Evolutionary conservation across 2,113 vertebrate genomes (phyloP), one percentile per base, ranked within the genome.

Genomic region (Indicator indicator): DNA sequence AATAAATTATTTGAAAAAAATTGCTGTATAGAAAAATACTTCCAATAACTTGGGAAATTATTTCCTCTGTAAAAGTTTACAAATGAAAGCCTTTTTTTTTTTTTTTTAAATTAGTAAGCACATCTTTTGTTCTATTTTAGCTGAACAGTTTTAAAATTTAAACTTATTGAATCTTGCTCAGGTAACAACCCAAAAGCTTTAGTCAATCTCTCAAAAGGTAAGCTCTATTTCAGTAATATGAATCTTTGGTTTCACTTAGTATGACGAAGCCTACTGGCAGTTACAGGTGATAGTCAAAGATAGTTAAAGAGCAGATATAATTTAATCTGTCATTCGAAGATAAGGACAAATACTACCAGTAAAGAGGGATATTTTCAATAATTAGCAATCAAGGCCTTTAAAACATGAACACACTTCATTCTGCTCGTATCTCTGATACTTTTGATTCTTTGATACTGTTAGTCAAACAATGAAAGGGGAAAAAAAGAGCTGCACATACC

Each of bases 251-350:
- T 90, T 90, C 69, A 40, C 9, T 32, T 63, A 69, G 19, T 65
- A 52, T 67, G 44, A 70, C 32, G 36, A 60, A 64, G 14, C 19
- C 46, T 62, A 12, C 44, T 68, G 67, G 67, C n/a, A 40, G 12
- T 44, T 89, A 63, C 28, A 77, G 15, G 15, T 52, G 36, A 3
- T 65, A 33, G 36, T 36, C 8, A 36, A 36, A 36, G 36, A 36
- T 36, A 91, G 11, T 38, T 88, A 27, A 82, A 85, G 17, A 42
- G 6, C 12, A 65, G 44, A 4, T 77, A 24, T 32, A 3, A 1
- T 71, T 90, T 26, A 70, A 80, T 87, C 92, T 95, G 91, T 71
- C 32, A 73, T 86, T 91, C 95, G 94, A 93, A 95, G 24, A 12
- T 72, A 12, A 88, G 26, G 21, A 83, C 9, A 91, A 95, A 78